A percentile compares a stretch with the other conserved stretches of the same genome.
Conservation (phyloP, 2,797 vertebrate genomes). For the Ispidina picta region DNA sequence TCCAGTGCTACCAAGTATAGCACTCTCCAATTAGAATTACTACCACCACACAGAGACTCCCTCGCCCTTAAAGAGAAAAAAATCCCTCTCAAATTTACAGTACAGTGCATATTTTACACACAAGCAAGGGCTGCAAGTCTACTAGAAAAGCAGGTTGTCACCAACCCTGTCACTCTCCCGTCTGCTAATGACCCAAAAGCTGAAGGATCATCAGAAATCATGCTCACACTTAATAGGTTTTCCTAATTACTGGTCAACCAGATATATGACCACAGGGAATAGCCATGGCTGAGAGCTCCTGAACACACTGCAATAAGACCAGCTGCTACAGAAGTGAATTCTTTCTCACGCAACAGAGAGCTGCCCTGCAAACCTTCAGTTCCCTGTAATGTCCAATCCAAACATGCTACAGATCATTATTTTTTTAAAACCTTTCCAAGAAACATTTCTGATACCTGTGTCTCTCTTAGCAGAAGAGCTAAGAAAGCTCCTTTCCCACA, state of each 20-base stretch:
- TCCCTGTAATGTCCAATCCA: not conserved
- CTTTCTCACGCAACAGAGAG: not conserved
- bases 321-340: not conserved
- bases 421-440: not conserved
- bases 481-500: not conserved
- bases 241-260: not conserved
- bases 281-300: not conserved
- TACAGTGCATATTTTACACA: not conserved
- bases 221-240: not conserved
- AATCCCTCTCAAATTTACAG: not conserved
- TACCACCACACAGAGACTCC: not conserved
- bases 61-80: not conserved
- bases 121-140: not conserved
- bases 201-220: not conserved
- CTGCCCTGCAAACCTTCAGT: not conserved
- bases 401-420: not conserved
- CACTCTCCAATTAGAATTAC: not conserved
- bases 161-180: not conserved
- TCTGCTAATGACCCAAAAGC: not conserved
- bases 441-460: not conserved
- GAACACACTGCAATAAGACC: not conserved
- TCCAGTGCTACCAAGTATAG: not conserved
- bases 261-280: not conserved
- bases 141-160: not conserved
- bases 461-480: not conserved